Evolutionary conservation across 2,888 invertebrate species (phyloP), one percentile per base, ranked within the genome.

Genomic region (Leucania comma): DNA sequence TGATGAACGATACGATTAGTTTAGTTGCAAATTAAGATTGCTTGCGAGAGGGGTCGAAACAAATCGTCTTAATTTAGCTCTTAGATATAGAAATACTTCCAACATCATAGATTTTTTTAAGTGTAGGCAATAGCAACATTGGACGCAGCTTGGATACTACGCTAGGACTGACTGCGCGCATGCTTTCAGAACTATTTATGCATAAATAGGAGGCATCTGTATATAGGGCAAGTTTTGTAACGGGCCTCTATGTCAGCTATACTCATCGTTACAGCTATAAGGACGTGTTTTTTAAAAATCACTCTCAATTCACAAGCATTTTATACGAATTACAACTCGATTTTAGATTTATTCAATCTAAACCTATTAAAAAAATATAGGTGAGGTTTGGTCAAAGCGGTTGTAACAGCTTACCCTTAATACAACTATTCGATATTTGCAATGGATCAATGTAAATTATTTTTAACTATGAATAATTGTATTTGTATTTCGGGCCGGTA

Each of bases 1-100:
- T 35, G 46, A 69, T 71, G 51, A 58, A 56, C 56, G 26, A n/a
- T 32, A 29, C 32, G 42, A 70, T 56, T 77, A 75, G 82, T 57
- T 82, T 82, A 83, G 77, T 57, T 70, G 61, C 61, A 53, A 51
- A 58, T 63, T 12, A 50, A 12, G 32, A 69, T 38, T 64, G 68
- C 78, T 81, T 76, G 48, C n/a, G 59, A 67, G 5, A 66, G 17
- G n/a, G 24, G 35, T 5, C 35, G 42, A 22, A 53, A 10, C 38
- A 14, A 65, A 59, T 54, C 6, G 26, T 57, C n/a, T 61, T 63
- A 42, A 48, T 38, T 57, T 70, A 75, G 53, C 12, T 48, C 67
- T 61, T 70, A 70, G 56, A 59, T 56, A 32, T 65, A 62, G 62
- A 68, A 8, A 56, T 53, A 53, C 42, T 42, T 64, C 50, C 29